Evolutionary conservation across 2,113 vertebrate genomes (phyloP).

Genomic region (Campylomormyrus numenius): DNA sequence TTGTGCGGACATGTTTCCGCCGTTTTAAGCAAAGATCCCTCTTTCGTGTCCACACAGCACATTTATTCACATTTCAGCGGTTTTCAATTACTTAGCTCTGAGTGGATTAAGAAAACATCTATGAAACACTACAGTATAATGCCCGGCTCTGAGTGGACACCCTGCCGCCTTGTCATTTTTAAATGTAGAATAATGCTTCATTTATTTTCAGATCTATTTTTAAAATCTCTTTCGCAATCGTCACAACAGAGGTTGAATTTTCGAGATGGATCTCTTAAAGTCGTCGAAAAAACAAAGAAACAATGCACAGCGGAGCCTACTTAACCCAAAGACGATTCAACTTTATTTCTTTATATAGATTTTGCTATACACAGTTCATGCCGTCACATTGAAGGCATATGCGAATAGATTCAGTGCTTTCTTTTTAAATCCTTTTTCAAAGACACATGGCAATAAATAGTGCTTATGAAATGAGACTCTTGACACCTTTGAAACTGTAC

Average conservation of each 20-base stretch:
- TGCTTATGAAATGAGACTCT: slow-evolving; percentile 72
- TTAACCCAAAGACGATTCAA: slow-evolving; percentile 72
- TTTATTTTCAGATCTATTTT: background rate
- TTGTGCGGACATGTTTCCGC: background rate
- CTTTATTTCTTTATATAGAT: slow-evolving; percentile 81
- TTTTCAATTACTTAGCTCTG: slow-evolving; percentile 58
- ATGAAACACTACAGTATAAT: slow-evolving; percentile 53
- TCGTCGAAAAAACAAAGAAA: slow-evolving; percentile 26
- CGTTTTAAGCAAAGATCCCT: background rate
- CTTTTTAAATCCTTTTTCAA: slow-evolving; percentile 64
- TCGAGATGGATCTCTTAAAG: background rate
- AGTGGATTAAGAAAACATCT: slow-evolving; percentile 56
- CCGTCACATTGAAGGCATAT: slow-evolving; percentile 79
- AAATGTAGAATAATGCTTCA: background rate
- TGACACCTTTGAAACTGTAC: slow-evolving; percentile 82
- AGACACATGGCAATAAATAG: slow-evolving; percentile 87
- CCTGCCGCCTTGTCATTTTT: background rate
- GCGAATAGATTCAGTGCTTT: slow-evolving; percentile 76
- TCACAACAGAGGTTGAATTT: background rate
- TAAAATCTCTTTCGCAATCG: background rate
- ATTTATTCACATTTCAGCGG: slow-evolving; percentile 48
- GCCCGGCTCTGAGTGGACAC: slow-evolving; percentile 30
- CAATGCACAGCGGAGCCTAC: background rate
- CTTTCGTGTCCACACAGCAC: slow-evolving; percentile 37
- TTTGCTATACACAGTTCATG: slow-evolving; percentile 83